phyloP scores from a whole-genome alignment of 2,888 invertebrate species.

The Apamea sordens region DNA sequence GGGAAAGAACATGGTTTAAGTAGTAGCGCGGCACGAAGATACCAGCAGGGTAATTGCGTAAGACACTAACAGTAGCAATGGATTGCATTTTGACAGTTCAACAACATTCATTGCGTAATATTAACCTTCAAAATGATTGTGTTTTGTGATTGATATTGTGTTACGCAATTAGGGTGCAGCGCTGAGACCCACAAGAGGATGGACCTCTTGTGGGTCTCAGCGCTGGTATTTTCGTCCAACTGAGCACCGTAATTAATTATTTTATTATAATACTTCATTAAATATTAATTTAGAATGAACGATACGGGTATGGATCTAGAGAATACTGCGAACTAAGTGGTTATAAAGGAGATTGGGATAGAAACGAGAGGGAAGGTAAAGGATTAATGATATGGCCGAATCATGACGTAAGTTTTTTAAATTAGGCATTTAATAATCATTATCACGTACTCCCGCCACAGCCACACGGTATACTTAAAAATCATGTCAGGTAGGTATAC shows the following conservation, averaged over 20 bases:
- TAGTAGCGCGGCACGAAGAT: background rate
- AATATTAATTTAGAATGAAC: constrained; percentile 77
- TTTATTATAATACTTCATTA: background rate
- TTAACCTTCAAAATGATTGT: background rate
- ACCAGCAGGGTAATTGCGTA: too few species aligned
- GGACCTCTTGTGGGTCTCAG: background rate
- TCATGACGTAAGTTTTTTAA: constrained; percentile 86
- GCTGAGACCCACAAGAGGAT: background rate
- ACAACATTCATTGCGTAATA: background rate
- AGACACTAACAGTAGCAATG: too few species aligned
- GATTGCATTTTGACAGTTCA: too few species aligned
- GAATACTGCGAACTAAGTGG: constrained; percentile 83
- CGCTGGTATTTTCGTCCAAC: background rate
- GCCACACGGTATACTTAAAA: background rate
- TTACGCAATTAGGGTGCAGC: background rate
- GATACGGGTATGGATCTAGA: constrained; percentile 83
- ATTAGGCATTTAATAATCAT: background rate
- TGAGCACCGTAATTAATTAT: background rate
- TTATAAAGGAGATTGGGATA: constrained; percentile 90
- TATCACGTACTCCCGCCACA: background rate
- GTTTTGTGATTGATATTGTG: background rate
- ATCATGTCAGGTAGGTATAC: background rate
- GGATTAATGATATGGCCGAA: constrained; percentile 91
- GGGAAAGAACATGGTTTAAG: background rate
- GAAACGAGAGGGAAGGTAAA: constrained; percentile 88